Evolutionary conservation across 2,113 vertebrate species (phyloP), one percentile per base, ranked within the genome.

Genomic region (Chaetorhynchus papuensis): DNA sequence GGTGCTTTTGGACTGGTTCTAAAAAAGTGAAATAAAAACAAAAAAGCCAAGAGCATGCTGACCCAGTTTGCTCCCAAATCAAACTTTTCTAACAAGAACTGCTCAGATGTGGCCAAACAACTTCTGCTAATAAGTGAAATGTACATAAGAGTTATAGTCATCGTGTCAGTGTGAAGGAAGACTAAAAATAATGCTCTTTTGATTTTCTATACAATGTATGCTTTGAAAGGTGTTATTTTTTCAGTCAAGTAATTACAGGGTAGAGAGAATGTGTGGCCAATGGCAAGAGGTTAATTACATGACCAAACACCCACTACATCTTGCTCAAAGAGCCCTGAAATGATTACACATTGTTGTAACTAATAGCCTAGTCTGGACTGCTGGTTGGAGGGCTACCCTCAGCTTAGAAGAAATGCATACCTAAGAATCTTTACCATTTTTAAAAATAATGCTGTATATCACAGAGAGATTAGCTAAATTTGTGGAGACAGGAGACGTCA

Each of bases 271-370:
- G 49, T 0, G 6, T 88, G 93, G 85, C 69, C 83, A 96, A 47
- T 91, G 70, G 87, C 87, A 93, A 72, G 11, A 22, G 89, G 91
- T 91, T 95, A 96, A 97, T 97, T 91, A 92, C n/a, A 91, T 83
- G 79, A 92, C 64, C 68, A 84, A 93, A 91, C 86, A 92, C 85
- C 64, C 68, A 89, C 88, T 81, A 69, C 42, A 39, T 72, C 74
- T 95, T 86, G 60, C 92, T 94, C 70, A 93, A 95, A 96, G 71
- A 93, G 37, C 49, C 52, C 63, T 60, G 74, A 75, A 91, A 91
- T 74, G 35, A 95, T 91, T 76, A 83, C 61, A 37, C 28, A 69
- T 31, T 54, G 61, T 71, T 94, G 30, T 65, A 89, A 89, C 63
- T 82, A 95, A 93, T 35, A 87, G 77, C 50, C 65, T 75, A 54